These are phyloP conservation scores for Itoplectis maculator DNA, from an alignment of 2,888 invertebrate species.

Conservation along the genomic window DNA sequence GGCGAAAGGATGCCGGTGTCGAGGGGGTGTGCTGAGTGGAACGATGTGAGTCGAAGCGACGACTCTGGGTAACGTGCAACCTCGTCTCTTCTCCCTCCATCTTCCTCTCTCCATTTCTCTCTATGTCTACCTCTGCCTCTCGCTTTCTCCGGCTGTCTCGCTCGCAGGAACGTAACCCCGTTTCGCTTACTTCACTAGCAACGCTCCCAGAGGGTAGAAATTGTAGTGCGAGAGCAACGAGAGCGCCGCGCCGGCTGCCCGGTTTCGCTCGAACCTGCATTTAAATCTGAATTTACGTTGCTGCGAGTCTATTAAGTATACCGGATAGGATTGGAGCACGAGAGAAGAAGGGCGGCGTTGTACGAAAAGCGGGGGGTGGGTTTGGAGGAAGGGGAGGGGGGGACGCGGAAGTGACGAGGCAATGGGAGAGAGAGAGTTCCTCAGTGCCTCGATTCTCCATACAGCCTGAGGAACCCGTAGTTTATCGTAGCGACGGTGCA, in stretches of 20 bases:
- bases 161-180: conserved; percentile 5
- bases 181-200: conserved; percentile 2
- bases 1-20: neutral
- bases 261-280: conserved; percentile 65
- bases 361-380: conserved; percentile 8
- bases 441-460: conserved; percentile 50
- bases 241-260: conserved; percentile 26
- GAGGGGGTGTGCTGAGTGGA: conserved; percentile 12
- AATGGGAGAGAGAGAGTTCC: conserved; percentile 53
- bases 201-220: conserved; percentile 39
- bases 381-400: too few relatives aligned
- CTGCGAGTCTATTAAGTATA: conserved; percentile 71
- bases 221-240: conserved; percentile 46
- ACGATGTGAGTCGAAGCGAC: conserved; percentile 27
- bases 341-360: neutral
- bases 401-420: conserved; percentile 43
- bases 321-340: conserved; percentile 53
- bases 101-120: conserved; percentile 7
- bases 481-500: conserved; percentile 37
- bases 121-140: neutral
- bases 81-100: conserved; percentile 9
- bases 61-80: conserved; percentile 8
- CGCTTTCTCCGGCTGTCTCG: conserved; percentile 1
- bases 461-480: neutral
- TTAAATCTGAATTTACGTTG: conserved; percentile 75